A percentile compares a stretch with the other conserved stretches of the same genome.
phyloP scores from a whole-genome alignment of 1,140 invertebrate genomes.

The Physella acuta region DNA sequence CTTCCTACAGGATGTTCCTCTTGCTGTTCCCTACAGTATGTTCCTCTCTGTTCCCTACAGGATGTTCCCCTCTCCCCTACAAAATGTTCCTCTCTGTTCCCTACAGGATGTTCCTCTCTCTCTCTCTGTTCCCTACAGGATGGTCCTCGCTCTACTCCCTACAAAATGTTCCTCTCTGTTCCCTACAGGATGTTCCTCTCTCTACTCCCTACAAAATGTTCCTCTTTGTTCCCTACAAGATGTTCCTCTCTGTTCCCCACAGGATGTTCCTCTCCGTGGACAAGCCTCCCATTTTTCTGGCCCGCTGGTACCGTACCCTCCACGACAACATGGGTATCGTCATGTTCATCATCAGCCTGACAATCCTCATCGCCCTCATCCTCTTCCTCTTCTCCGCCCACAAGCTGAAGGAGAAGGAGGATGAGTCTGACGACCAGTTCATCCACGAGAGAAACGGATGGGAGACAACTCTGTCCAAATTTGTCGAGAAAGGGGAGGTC shows the following conservation, averaged over 20 bases:
- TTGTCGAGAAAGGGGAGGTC: not conserved
- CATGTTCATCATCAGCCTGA: not conserved
- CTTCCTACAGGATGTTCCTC: too few species aligned
- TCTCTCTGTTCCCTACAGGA: not conserved
- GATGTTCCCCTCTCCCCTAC: too few species aligned
- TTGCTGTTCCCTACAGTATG: too few species aligned
- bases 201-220: not conserved
- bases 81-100: not conserved
- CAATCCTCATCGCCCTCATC: not conserved
- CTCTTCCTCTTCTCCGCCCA: not conserved
- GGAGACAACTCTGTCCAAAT: not conserved
- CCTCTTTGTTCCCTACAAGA: not conserved
- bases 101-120: not conserved
- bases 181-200: not conserved
- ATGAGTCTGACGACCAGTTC: constrained; percentile 2
- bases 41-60: too few species aligned
- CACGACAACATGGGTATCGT: not conserved
- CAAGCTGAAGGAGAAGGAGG: not conserved
- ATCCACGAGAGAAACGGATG: not conserved
- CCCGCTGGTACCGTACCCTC: not conserved
- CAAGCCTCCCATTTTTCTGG: not conserved
- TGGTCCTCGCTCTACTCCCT: not conserved
- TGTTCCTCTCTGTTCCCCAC: not conserved
- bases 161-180: not conserved
- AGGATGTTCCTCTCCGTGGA: not conserved